These are phyloP conservation scores for Cryptus viduatorius DNA, from an alignment of 2,888 invertebrate genomes.

Conservation along the genomic window DNA sequence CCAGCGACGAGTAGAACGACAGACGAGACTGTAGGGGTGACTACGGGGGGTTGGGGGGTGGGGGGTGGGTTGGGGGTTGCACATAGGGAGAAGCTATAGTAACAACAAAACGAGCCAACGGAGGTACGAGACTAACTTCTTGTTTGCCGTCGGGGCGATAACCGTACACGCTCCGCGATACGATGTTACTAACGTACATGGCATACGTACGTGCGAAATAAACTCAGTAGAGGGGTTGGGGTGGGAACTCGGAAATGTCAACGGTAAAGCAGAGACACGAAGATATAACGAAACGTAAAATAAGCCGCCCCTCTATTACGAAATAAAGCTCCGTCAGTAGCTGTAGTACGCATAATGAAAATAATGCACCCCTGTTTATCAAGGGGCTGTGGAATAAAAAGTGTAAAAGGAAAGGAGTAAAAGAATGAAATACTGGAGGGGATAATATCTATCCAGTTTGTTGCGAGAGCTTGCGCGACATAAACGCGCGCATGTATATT, in stretches of 20 bases:
- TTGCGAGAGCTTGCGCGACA: conserved; percentile 2
- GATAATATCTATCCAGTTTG: conserved; percentile 36
- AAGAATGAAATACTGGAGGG: background rate
- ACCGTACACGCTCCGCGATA: conserved; percentile 14
- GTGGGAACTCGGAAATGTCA: background rate
- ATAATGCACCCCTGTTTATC: conserved; percentile 2
- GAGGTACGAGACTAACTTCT: conserved; percentile 23
- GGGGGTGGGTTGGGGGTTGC: too few relatives aligned
- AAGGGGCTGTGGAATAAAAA: background rate
- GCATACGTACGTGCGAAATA: conserved; percentile 21
- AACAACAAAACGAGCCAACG: conserved; percentile 13
- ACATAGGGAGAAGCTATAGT: background rate
- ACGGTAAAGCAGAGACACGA: background rate
- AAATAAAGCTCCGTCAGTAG: conserved; percentile 2
- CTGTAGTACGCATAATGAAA: background rate
- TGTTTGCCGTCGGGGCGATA: conserved; percentile 37
- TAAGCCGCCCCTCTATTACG: background rate
- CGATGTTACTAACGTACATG: background rate
- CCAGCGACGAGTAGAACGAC: conserved; percentile 46
- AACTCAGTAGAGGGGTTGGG: conserved; percentile 7
- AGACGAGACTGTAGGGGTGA: background rate
- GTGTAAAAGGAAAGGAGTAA: background rate
- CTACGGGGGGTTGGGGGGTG: too few relatives aligned
- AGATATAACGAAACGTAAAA: background rate
- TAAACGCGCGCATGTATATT: conserved; percentile 33